phyloP scores from a whole-genome alignment of 2,797 vertebrate species.

The Lutjanus campechanus region DNA sequence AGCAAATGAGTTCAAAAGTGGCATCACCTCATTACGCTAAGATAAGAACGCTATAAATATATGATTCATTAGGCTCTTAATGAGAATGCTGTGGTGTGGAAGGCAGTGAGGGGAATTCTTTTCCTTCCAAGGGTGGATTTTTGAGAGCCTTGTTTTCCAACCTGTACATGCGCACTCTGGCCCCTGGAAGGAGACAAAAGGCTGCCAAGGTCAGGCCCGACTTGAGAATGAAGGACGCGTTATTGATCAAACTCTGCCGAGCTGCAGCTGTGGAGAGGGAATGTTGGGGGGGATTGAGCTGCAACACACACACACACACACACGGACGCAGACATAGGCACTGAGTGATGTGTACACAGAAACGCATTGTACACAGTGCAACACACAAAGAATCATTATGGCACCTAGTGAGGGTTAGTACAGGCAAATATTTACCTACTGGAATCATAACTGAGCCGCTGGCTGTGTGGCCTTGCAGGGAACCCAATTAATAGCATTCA shows the following conservation, averaged over 20 bases:
- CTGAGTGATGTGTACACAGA: constrained; percentile 76
- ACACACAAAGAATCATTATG: constrained; percentile 84
- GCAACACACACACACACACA: constrained; percentile 57
- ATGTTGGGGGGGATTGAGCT: constrained; percentile 61
- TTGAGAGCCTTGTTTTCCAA: constrained; percentile 80
- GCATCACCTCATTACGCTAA: constrained; percentile 80
- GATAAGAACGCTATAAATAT: constrained; percentile 83
- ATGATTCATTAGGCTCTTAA: constrained; percentile 85
- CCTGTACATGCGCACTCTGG: constrained; percentile 86
- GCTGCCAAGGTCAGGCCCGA: constrained; percentile 89
- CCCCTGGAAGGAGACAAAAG: constrained; percentile 88
- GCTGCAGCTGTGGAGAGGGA: constrained; percentile 82
- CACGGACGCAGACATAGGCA: constrained; percentile 58
- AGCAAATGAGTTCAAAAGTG: constrained; percentile 78
- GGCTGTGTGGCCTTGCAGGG: constrained; percentile 75
- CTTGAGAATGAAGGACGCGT: constrained; percentile 88
- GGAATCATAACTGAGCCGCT: constrained; percentile 85
- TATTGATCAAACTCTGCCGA: constrained; percentile 89
- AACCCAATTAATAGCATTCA: constrained; percentile 86
- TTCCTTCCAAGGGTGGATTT: constrained; percentile 75
- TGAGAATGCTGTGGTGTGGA: constrained; percentile 74
- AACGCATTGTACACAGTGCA: constrained; percentile 72
- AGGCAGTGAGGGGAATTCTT: constrained; percentile 67
- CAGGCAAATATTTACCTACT: constrained; percentile 88
- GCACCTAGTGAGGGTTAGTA: constrained; percentile 79